phyloP scores from a whole-genome alignment of 2,888 invertebrate genomes.

The Troilus luridus region DNA sequence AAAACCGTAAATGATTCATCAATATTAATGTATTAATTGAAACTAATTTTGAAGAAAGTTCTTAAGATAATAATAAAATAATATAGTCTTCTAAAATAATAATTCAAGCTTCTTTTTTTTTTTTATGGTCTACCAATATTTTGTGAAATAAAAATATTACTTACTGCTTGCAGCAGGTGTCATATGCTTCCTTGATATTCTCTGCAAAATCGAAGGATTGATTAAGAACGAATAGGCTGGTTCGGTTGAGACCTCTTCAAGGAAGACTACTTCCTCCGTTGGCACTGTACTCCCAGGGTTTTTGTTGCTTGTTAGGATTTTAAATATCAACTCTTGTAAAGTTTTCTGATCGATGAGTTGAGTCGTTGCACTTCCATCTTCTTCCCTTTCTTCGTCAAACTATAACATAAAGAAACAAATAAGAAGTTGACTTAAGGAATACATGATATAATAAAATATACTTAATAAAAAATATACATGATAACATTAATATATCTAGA shows the following conservation, averaged over 20 bases:
- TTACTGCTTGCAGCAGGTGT: background rate
- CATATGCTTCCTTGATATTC: background rate
- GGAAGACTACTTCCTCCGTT: background rate
- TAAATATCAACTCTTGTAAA: slow-evolving; percentile 41
- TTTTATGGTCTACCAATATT: no score
- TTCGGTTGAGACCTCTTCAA: background rate
- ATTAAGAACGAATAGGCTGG: background rate
- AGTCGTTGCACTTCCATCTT: background rate
- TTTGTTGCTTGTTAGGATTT: slow-evolving; percentile 27
- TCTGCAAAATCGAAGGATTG: slow-evolving; percentile 30
- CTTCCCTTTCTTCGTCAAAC: slow-evolving; percentile 21
- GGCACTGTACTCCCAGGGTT: background rate
- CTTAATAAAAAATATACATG: no score
- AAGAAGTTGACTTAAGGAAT: background rate
- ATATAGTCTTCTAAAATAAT: no score
- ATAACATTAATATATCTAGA: no score
- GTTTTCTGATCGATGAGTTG: background rate
- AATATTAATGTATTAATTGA: no score
- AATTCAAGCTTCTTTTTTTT: no score
- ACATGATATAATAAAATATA: no score
- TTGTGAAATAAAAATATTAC: background rate
- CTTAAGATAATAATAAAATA: no score
- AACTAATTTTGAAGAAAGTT: no score
- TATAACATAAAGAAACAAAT: background rate
- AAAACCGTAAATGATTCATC: no score